phyloP scores from a whole-genome alignment of 2,888 invertebrate genomes.

The Stramonita haemastoma region DNA sequence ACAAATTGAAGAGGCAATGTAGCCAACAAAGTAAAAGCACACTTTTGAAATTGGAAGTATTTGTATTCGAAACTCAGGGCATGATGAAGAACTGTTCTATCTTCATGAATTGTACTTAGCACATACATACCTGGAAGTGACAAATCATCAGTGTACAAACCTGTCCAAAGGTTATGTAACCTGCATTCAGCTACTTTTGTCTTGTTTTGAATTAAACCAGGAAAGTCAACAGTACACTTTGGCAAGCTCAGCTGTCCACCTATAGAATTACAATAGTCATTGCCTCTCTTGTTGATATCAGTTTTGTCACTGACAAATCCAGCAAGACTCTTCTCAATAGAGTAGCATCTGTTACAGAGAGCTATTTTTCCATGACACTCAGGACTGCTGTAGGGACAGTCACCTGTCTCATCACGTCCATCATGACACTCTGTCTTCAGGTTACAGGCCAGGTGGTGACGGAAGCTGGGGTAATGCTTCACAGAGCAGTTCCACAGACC shows the following conservation, averaged over 20 bases:
- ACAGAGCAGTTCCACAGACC: slow-evolving; percentile 6
- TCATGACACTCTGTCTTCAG: slow-evolving; percentile 10
- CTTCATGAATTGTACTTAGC: neutral
- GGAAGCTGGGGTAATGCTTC: neutral
- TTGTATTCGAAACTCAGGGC: too few species aligned
- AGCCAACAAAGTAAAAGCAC: neutral
- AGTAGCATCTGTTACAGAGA: neutral
- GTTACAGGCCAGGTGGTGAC: neutral
- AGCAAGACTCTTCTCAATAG: neutral
- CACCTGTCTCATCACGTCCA: neutral
- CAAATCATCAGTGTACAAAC: neutral
- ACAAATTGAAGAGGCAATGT: neutral
- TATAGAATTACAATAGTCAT: neutral
- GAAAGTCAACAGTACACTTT: neutral
- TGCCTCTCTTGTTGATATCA: neutral
- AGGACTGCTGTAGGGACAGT: slow-evolving; percentile 2
- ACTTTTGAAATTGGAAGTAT: neutral
- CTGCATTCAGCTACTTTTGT: neutral
- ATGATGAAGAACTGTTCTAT: neutral
- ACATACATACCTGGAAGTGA: neutral
- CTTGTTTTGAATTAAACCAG: neutral
- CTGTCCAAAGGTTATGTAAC: neutral
- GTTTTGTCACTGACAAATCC: neutral
- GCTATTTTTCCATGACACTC: neutral
- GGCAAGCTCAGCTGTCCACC: neutral